Evolutionary conservation across 2,113 vertebrate genomes (phyloP), one percentile per base, ranked within the genome.

Genomic region (Notarius lentiginosus): DNA sequence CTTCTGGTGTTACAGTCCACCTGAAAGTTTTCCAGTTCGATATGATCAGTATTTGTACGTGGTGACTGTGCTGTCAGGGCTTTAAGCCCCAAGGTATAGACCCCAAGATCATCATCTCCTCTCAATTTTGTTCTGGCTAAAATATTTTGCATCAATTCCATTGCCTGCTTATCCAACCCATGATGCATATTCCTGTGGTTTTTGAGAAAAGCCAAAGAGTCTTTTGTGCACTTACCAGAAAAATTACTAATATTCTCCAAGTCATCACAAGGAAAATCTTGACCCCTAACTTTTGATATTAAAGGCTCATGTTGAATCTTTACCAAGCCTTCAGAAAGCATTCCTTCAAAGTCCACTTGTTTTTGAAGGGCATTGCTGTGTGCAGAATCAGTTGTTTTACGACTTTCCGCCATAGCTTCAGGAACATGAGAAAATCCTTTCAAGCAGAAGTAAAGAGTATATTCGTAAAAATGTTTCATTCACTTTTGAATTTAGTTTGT

Each of bases 271-370:
- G 53, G 12, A 53, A 79, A 70, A 1, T 83, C n/a, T 72, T 34
- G n/a, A 60, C n/a, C 60, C 47, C 80, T 87, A 53, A 15, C 14
- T 12, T 60, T 61, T 20, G 82, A 27, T 70, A 8, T n/a, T 49
- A 77, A 79, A 47, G 41, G 24, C 81, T 27, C 87, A 81, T 85
- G 84, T 18, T 87, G 65, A 58, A n/a, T 82, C 34, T 86, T 70
- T 24, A 49, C 49, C 11, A 82, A 68, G 30, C 34, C 18, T n/a
- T 86, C 83, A 22, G 63, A 77, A 83, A 83, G 2, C 11, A 53
- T 17, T 86, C n/a, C 47, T 58, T 77, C 51, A 41, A 76, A n/a
- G 22, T 79, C 30, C 72, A 55, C 27, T 55, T 80, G 55, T 24
- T 27, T 22, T 68, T 61, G 47, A 68, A 41, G 20, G n/a, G n/a